phyloP scores from a whole-genome alignment of 2,113 vertebrate species.

The Oryzias melastigma region DNA sequence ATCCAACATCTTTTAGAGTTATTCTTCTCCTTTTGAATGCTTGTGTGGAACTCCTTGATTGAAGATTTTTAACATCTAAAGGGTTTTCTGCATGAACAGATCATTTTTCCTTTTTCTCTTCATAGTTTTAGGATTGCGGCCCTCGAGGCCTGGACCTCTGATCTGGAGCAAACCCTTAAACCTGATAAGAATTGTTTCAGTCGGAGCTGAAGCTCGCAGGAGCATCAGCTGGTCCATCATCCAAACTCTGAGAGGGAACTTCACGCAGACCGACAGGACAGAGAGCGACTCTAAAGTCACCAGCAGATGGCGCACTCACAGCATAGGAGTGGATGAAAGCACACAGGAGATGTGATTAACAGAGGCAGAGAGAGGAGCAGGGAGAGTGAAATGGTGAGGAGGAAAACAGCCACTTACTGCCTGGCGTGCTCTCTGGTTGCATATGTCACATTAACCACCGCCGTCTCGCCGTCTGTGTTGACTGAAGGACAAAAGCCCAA shows the following conservation, averaged over 20 bases:
- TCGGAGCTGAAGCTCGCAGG: too few species aligned
- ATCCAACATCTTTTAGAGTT: too few species aligned
- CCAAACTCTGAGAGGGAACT: background rate
- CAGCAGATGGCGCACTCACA: constrained; percentile 42
- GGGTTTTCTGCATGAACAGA: too few species aligned
- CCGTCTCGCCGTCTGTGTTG: constrained; percentile 94
- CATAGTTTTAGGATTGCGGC: too few species aligned
- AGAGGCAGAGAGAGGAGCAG: background rate
- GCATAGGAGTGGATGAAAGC: background rate
- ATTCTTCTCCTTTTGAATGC: too few species aligned
- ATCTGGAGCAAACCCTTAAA: too few species aligned
- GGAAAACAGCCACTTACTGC: constrained; percentile 81
- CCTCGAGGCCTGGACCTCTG: too few species aligned
- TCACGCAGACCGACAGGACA: background rate
- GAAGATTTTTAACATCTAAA: too few species aligned
- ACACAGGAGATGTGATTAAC: background rate
- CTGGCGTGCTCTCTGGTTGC: constrained; percentile 90
- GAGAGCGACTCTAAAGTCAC: background rate
- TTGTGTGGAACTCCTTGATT: too few species aligned
- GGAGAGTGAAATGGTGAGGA: background rate
- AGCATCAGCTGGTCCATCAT: too few species aligned
- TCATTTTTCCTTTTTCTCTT: too few species aligned
- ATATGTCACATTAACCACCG: constrained; percentile 94
- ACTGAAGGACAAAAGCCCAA: constrained; percentile 70
- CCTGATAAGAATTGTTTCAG: too few species aligned